Conservation (phyloP, 1,140 invertebrate genomes). For the Aphidius gifuensis region DNA sequence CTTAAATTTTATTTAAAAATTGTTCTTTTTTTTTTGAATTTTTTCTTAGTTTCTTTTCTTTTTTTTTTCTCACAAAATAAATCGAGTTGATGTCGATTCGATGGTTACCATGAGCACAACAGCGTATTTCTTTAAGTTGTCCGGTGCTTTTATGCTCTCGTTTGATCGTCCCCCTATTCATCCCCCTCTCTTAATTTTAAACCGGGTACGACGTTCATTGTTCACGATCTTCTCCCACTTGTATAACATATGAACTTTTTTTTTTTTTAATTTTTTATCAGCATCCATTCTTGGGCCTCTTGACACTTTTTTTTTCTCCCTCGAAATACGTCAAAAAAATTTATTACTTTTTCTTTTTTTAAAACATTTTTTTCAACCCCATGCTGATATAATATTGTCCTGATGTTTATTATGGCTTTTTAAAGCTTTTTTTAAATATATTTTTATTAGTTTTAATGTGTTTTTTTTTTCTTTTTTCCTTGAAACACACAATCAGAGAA, state of each 20-base stretch:
- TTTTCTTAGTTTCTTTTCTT: not conserved
- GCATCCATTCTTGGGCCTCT: too few relatives aligned
- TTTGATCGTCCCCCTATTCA: conserved; percentile 19
- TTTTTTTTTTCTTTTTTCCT: too few relatives aligned
- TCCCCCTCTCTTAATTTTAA: conserved; percentile 1
- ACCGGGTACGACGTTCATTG: conserved; percentile 19
- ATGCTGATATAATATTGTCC: too few relatives aligned
- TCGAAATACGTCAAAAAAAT: not conserved
- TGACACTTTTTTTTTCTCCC: not conserved
- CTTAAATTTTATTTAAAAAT: not conserved
- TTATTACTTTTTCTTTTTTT: not conserved
- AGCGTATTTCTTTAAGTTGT: conserved; percentile 50
- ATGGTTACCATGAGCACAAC: conserved; percentile 47
- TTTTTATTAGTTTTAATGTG: too few relatives aligned
- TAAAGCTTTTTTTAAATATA: too few relatives aligned
- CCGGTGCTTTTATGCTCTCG: conserved; percentile 54
- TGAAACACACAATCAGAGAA: too few relatives aligned
- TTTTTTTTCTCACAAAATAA: conserved; percentile 6
- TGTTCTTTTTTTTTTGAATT: too few relatives aligned
- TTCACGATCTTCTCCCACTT: not conserved
- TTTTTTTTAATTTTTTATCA: too few relatives aligned
- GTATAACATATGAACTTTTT: too few relatives aligned
- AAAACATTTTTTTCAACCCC: not conserved
- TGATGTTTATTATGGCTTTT: too few relatives aligned
- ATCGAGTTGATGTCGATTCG: conserved; percentile 25